phyloP scores from a whole-genome alignment of 2,888 invertebrate genomes.

The Frankliniella fusca region DNA sequence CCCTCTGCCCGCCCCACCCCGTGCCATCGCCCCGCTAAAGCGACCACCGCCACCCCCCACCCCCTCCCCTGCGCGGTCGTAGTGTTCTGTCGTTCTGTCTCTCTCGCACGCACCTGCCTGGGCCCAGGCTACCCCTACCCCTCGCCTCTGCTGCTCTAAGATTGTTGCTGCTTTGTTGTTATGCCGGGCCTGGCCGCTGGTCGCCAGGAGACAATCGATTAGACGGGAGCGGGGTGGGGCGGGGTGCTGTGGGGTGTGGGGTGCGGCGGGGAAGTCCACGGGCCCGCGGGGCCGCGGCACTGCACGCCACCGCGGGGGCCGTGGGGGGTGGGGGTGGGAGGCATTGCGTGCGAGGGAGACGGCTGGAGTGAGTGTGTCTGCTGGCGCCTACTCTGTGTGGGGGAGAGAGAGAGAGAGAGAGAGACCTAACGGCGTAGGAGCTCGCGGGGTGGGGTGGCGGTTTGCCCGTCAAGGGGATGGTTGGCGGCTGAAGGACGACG shows the following conservation, averaged over 20 bases:
- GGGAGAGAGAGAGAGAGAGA: background rate
- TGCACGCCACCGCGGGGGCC: background rate
- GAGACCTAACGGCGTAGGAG: background rate
- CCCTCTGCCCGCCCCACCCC: too few relatives aligned
- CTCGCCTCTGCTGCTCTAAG: background rate
- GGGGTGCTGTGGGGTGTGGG: background rate
- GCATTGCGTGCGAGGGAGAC: background rate
- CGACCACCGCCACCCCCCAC: too few relatives aligned
- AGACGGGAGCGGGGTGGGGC: background rate
- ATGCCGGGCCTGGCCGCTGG: background rate
- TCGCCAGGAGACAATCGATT: constrained; percentile 14
- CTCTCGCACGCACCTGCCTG: too few relatives aligned
- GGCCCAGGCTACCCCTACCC: too few relatives aligned
- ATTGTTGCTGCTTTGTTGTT: constrained; percentile 13
- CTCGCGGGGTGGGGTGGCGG: background rate
- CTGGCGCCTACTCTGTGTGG: background rate
- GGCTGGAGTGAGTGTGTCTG: background rate
- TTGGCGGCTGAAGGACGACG: too few relatives aligned
- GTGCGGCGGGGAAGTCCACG: background rate
- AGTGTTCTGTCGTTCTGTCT: too few relatives aligned
- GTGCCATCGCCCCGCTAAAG: too few relatives aligned
- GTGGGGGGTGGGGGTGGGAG: background rate
- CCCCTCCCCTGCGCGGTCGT: too few relatives aligned
- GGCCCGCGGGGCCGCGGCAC: background rate
- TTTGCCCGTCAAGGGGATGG: background rate